Percentiles rank a stretch among this genome's conserved stretches.
These are phyloP conservation scores for Lindbergichthys nudifrons DNA, from an alignment of 2,797 vertebrate genomes.

Conservation along the genomic window DNA sequence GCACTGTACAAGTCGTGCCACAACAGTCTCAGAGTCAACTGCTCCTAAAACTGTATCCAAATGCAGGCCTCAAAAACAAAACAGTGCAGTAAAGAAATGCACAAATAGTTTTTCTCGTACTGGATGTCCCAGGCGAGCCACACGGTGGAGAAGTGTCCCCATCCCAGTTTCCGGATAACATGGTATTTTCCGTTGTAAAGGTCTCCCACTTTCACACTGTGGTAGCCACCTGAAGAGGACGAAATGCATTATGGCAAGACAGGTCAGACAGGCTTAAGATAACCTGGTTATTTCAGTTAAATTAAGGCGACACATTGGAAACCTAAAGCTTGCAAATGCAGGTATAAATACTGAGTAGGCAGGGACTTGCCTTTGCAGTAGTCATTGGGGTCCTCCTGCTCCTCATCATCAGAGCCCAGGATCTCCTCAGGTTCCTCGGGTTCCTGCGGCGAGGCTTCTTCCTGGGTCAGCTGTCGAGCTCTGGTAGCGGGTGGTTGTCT, in stretches of 20 bases:
- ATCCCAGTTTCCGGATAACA: conserved; percentile 97
- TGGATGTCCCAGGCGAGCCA: conserved; percentile 99
- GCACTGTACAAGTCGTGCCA: conserved; percentile 5
- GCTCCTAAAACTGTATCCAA: conserved; percentile 13
- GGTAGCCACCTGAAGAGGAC: conserved; percentile 90
- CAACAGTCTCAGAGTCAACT: conserved; percentile 14
- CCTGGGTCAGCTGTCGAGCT: conserved; percentile 79
- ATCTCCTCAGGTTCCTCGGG: conserved; percentile 91
- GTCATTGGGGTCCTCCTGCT: conserved; percentile 98
- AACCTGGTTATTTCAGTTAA: neutral
- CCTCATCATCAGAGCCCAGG: conserved; percentile 96
- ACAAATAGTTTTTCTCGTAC: conserved; percentile 80
- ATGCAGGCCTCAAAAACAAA: conserved; percentile 32
- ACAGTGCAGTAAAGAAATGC: conserved; percentile 2
- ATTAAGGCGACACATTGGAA: neutral
- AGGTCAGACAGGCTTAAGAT: neutral
- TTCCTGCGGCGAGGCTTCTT: conserved; percentile 88
- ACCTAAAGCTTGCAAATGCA: too few species aligned
- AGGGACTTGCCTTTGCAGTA: conserved; percentile 92
- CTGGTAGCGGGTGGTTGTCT: conserved; percentile 90
- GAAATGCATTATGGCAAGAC: neutral
- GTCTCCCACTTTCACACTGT: conserved; percentile 99
- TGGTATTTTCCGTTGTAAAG: conserved; percentile 98
- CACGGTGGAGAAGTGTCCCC: conserved; percentile 99
- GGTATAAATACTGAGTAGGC: neutral